Base-by-base conservation (phyloP, 2,888 invertebrate species). In the Heliconius ethilla region DNA sequence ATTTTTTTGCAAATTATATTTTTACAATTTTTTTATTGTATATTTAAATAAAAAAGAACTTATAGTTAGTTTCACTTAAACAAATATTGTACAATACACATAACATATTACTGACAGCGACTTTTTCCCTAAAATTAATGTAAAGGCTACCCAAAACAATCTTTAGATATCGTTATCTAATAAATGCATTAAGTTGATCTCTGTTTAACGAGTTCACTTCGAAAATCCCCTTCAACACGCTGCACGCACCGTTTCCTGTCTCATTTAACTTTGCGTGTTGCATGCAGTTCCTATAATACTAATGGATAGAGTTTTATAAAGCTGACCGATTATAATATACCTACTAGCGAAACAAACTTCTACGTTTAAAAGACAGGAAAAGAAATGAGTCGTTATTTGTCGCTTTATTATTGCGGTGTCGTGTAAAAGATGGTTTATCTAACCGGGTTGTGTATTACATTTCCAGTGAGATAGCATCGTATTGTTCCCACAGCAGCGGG, bases 401-500 rank as follows among this genome's bases (percentile, higher is more conserved):
- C 37, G 59, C 59, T 72, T 27, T 76, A 67, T 78, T 80, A 75
- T 63, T 75, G 75, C 78, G 37, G 75, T 76, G 77, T 81, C 77
- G 80, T 83, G 82, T 81, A 80, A 82, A 82, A 82, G 77, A 82
- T 83, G 67, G 73, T 33, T 83, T 79, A 80, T 80, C 81, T 75
- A 66, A 75, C 74, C 78, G 80, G 84, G 84, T 82, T 78, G 82
- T 86, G 84, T 77, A 69, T 85, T 82, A 83, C 84, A 84, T 85
- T 86, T 85, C 83, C 83, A 78, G 82, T 80, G 55, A 83, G 84
- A 85, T 86, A 83, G 83, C 84, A 85, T 86, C 84, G 81, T 84
- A 87, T 85, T 81, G 87, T 92, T 91, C 91, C 89, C 91, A 92
- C 90, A 91, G 91, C 86, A 88, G 88, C 83, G 82, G 86, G 86